Evolutionary conservation across 2,888 invertebrate genomes (phyloP).

Genomic region (Sinhomidia bicolor): DNA sequence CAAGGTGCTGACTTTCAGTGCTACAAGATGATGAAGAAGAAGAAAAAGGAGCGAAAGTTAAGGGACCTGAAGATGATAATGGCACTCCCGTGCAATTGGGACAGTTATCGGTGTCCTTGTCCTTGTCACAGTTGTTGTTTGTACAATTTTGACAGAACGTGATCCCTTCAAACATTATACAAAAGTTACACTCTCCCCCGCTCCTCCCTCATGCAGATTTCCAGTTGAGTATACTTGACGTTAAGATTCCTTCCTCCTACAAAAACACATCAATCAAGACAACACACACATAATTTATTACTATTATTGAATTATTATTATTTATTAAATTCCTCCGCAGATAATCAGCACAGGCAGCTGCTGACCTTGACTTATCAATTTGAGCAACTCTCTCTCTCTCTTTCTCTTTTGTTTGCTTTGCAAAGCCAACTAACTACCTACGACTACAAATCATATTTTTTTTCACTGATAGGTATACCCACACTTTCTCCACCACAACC

Average conservation of each 20-base stretch:
- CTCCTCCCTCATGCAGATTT: constrained; percentile 37
- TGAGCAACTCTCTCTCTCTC: too few species aligned
- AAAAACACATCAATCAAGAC: not conserved
- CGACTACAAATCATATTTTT: too few species aligned
- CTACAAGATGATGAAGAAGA: too few species aligned
- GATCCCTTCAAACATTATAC: constrained; percentile 63
- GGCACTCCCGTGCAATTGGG: not conserved
- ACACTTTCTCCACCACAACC: too few species aligned
- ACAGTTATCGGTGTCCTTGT: not conserved
- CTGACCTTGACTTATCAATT: not conserved
- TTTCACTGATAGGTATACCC: too few species aligned
- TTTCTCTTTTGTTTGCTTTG: too few species aligned
- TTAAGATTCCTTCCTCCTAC: not conserved
- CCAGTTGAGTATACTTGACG: not conserved
- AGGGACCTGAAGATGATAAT: not conserved
- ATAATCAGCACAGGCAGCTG: too few species aligned
- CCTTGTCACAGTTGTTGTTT: constrained; percentile 20
- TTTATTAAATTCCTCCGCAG: too few species aligned
- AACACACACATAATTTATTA: too few species aligned
- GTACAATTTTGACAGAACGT: constrained; percentile 19
- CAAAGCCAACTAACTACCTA: too few species aligned
- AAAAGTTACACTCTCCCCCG: constrained; percentile 26
- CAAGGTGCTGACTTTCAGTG: constrained; percentile 30
- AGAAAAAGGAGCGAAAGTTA: constrained; percentile 29
- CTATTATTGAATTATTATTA: too few species aligned